phyloP scores from a whole-genome alignment of 1,140 invertebrate species.

The Mylabris phalerata region DNA sequence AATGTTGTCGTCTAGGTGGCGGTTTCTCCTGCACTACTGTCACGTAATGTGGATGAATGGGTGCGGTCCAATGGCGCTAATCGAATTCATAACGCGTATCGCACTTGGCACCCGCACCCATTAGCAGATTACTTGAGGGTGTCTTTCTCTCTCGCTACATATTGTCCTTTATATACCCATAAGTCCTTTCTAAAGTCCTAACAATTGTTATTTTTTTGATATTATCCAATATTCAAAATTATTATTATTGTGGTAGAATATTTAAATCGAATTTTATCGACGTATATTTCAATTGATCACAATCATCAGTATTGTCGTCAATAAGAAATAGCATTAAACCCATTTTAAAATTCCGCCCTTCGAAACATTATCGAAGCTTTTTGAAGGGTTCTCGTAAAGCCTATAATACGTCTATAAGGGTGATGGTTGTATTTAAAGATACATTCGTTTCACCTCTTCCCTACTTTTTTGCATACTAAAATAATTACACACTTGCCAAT shows the following conservation, averaged over 20 bases:
- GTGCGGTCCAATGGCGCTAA: conserved; percentile 21
- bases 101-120: conserved; percentile 22
- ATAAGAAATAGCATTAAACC: conserved; percentile 1
- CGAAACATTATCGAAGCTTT: conserved; percentile 18
- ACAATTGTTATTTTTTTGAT: too few species aligned
- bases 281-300: too few species aligned
- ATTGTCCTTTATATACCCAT: too few species aligned
- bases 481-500: conserved; percentile 20
- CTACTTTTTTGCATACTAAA: conserved; percentile 1
- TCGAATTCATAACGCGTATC: conserved; percentile 28
- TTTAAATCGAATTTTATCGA: too few species aligned
- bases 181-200: too few species aligned
- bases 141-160: not conserved
- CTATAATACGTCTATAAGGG: conserved; percentile 11
- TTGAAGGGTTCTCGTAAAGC: conserved; percentile 16
- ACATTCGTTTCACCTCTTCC: not conserved
- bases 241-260: too few species aligned
- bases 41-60: conserved; percentile 28
- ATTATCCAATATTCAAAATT: too few species aligned
- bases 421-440: not conserved
- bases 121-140: conserved; percentile 26
- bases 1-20: not conserved
- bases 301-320: too few species aligned
- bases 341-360: conserved; percentile 25
- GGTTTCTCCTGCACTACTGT: conserved; percentile 3